Evolutionary conservation across 2,797 vertebrate species (phyloP).

Genomic region (Mustela erminea): DNA sequence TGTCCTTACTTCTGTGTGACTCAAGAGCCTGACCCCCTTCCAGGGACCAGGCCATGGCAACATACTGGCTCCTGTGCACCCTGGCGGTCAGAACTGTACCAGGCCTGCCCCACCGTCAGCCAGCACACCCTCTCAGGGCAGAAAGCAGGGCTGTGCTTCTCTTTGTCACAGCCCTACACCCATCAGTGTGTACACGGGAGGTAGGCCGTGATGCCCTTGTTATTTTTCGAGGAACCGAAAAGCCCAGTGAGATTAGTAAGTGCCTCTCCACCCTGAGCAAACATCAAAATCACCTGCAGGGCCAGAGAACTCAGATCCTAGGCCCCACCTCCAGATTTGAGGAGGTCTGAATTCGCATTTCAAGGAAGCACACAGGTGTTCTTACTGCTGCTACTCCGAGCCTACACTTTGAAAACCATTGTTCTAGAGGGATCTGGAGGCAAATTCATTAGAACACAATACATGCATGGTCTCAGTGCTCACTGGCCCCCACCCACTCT

Average conservation of each 20-base stretch:
- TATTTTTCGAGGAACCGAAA: not conserved
- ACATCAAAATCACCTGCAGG: not conserved
- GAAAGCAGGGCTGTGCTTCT: not conserved
- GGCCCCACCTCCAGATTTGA: not conserved
- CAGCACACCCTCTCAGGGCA: not conserved
- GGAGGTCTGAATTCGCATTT: not conserved
- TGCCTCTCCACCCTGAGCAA: not conserved
- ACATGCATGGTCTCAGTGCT: not conserved
- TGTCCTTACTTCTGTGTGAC: not conserved
- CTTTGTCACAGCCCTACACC: not conserved
- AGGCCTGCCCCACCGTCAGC: accelerated
- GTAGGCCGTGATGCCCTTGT: not conserved
- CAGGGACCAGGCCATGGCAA: not conserved
- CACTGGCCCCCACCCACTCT: not conserved
- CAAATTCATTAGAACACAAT: not conserved
- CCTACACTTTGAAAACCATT: not conserved
- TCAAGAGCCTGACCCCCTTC: not conserved
- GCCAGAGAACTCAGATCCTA: no score
- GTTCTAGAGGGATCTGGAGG: not conserved
- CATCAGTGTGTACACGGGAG: accelerated
- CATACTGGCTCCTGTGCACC: accelerated
- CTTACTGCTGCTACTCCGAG: not conserved
- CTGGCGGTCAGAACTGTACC: not conserved
- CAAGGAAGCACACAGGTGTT: not conserved
- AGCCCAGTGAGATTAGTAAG: not conserved